phyloP scores from a whole-genome alignment of 2,113 vertebrate genomes.

The Galemys pyrenaicus region DNA sequence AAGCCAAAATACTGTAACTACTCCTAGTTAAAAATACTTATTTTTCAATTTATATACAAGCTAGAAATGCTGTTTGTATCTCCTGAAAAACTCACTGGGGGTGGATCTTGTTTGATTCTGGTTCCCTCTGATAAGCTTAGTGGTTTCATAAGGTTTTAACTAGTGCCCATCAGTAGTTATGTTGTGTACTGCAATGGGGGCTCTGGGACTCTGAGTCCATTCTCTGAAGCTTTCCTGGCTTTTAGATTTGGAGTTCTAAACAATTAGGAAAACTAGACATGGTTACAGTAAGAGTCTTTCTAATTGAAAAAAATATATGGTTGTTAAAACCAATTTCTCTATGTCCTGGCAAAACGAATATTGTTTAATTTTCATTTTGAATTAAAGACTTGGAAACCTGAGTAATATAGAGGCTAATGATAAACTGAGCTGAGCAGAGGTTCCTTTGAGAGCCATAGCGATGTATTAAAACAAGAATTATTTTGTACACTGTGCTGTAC shows the following conservation, averaged over 20 bases:
- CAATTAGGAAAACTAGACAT: slow-evolving; percentile 73
- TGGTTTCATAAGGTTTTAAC: slow-evolving; percentile 79
- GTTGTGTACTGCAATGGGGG: slow-evolving; percentile 66
- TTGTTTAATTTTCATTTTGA: slow-evolving; percentile 88
- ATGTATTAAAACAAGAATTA: slow-evolving; percentile 87
- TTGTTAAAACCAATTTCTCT: slow-evolving; percentile 79
- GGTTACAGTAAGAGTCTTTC: slow-evolving; percentile 72
- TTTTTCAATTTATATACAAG: slow-evolving; percentile 74
- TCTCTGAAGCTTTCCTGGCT: slow-evolving; percentile 68
- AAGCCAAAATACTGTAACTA: slow-evolving; percentile 71
- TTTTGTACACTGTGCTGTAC: slow-evolving; percentile 84
- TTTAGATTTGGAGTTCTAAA: slow-evolving; percentile 77
- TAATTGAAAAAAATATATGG: slow-evolving; percentile 81
- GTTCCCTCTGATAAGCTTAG: slow-evolving; percentile 45
- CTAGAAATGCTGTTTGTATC: slow-evolving; percentile 67
- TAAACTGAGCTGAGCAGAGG: slow-evolving; percentile 70
- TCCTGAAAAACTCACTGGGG: slow-evolving; percentile 77
- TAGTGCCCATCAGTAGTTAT: slow-evolving; percentile 71
- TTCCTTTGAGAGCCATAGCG: slow-evolving; percentile 82
- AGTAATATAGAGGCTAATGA: slow-evolving; percentile 82
- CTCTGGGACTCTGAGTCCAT: slow-evolving; percentile 45
- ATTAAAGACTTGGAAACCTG: slow-evolving; percentile 84
- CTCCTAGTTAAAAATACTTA: slow-evolving; percentile 61
- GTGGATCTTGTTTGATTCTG: slow-evolving; percentile 70
- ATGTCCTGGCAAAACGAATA: slow-evolving; percentile 80